A percentile compares a stretch with the other conserved stretches of the same genome.
phyloP scores from a whole-genome alignment of 2,797 vertebrate species.

The Gouania willdenowi region DNA sequence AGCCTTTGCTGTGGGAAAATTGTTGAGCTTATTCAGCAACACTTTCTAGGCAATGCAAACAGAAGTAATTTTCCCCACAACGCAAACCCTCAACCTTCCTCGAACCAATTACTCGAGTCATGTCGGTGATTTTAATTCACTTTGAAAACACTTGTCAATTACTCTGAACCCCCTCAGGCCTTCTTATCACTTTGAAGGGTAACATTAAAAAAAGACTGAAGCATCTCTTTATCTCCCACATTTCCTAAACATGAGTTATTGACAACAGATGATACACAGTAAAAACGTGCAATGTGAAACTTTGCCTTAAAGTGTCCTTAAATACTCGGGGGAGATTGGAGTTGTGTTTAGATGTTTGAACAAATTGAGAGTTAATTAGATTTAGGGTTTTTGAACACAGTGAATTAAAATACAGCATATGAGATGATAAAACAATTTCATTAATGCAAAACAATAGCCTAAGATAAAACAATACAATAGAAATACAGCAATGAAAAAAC shows the following conservation, averaged over 20 bases:
- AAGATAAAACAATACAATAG: too few species aligned
- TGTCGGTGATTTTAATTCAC: conserved; percentile 25
- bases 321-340: conserved; percentile 24
- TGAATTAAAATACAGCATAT: conserved; percentile 23
- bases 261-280: conserved; percentile 42
- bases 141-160: conserved; percentile 27
- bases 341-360: conserved; percentile 5
- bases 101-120: conserved; percentile 6
- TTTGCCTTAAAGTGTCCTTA: conserved; percentile 34
- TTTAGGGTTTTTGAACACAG: too few species aligned
- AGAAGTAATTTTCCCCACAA: neutral
- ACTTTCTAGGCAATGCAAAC: neutral
- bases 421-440: conserved; percentile 23
- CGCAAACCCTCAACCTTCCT: neutral
- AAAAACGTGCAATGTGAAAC: conserved; percentile 52
- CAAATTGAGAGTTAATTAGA: too few species aligned
- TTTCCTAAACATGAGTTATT: conserved; percentile 25
- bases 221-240: conserved; percentile 16
- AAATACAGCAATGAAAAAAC: too few species aligned
- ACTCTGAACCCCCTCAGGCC: conserved; percentile 17
- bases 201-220: conserved; percentile 33
- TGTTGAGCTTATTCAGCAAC: neutral
- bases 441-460: too few species aligned
- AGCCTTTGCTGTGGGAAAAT: too few species aligned
- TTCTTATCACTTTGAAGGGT: conserved; percentile 12